phyloP scores from a whole-genome alignment of 2,888 invertebrate genomes.

The Ischnura elegans region DNA sequence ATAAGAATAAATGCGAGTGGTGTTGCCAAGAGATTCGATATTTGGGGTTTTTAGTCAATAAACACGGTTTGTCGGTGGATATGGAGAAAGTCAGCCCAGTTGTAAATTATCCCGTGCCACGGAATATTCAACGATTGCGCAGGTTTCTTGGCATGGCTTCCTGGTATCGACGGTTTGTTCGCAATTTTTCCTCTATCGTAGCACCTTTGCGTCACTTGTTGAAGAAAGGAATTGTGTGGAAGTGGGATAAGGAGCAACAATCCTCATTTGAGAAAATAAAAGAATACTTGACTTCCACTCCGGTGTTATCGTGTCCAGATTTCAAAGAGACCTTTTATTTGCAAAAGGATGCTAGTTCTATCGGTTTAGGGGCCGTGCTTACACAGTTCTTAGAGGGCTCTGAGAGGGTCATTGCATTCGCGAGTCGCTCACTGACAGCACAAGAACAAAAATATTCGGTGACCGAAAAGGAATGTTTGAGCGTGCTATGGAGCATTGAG shows the following conservation, averaged over 20 bases:
- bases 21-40: constrained; percentile 72
- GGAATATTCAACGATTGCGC: constrained; percentile 71
- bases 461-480: neutral
- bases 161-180: constrained; percentile 74
- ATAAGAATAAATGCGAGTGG: constrained; percentile 71
- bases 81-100: neutral
- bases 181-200: neutral
- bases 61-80: constrained; percentile 70
- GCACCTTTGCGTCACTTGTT: no score
- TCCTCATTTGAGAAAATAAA: constrained; percentile 71
- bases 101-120: constrained; percentile 72
- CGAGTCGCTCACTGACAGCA: neutral
- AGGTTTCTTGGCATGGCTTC: constrained; percentile 74
- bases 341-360: constrained; percentile 70
- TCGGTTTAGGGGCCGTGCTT: constrained; percentile 68
- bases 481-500: neutral
- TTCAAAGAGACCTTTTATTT: constrained; percentile 72
- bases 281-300: constrained; percentile 69
- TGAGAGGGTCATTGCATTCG: neutral
- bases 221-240: no score
- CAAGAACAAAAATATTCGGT: neutral
- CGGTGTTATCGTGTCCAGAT: constrained; percentile 71
- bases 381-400: constrained; percentile 35
- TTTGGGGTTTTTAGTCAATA: constrained; percentile 75
- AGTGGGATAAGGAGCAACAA: no score